A percentile compares a stretch with the other conserved stretches of the same genome.
Evolutionary conservation across 2,797 vertebrate genomes (phyloP).

Genomic region (Rhinella marina): DNA sequence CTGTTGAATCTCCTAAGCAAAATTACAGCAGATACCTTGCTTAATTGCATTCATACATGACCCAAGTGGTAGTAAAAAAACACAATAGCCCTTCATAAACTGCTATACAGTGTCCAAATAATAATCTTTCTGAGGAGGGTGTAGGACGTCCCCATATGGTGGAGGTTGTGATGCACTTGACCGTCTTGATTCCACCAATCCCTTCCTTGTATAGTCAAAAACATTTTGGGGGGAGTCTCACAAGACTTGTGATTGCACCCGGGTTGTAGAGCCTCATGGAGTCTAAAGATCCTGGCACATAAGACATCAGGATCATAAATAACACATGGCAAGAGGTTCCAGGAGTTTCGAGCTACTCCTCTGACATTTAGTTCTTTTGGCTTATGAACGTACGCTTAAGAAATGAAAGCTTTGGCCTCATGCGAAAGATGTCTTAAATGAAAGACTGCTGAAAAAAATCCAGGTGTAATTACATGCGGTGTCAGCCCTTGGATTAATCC

Average conservation of each 20-base stretch:
- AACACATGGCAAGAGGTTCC: neutral
- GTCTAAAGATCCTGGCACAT: neutral
- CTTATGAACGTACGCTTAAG: slow-evolving; percentile 61
- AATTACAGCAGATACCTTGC: too few species aligned
- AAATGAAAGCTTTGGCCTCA: slow-evolving; percentile 61
- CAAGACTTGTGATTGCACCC: neutral
- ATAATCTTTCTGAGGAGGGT: too few species aligned
- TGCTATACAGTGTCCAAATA: too few species aligned
- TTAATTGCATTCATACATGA: too few species aligned
- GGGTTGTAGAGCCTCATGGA: neutral
- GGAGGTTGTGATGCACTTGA: too few species aligned
- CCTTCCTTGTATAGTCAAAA: too few species aligned
- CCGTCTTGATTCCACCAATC: too few species aligned
- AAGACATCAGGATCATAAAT: neutral
- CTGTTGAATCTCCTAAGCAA: too few species aligned
- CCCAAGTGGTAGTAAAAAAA: too few species aligned
- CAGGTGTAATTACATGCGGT: slow-evolving; percentile 73
- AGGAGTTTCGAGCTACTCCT: neutral
- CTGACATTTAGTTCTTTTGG: neutral
- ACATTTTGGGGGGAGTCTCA: too few species aligned
- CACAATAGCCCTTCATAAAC: too few species aligned
- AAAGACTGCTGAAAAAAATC: slow-evolving; percentile 67
- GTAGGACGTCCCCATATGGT: too few species aligned
- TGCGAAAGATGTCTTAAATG: slow-evolving; percentile 59
- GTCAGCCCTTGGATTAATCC: slow-evolving; percentile 72